phyloP scores from a whole-genome alignment of 2,888 invertebrate genomes.

The Drosophila atripex region DNA sequence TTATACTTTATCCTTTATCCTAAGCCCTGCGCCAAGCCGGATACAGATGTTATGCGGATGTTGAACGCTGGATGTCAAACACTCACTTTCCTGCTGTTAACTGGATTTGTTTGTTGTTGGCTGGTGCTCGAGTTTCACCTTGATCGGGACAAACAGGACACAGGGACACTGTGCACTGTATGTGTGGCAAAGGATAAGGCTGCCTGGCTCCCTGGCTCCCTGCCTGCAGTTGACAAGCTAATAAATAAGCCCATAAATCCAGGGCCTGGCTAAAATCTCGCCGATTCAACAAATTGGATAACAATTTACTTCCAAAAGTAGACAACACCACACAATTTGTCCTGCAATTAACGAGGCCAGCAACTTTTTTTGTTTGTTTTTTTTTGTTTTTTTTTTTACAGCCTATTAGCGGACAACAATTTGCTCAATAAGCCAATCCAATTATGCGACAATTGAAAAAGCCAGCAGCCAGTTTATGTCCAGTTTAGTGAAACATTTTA shows the following conservation, averaged over 20 bases:
- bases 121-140: slow-evolving; percentile 1
- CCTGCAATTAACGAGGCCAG: slow-evolving; percentile 8
- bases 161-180: neutral
- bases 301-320: neutral
- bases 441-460: slow-evolving; percentile 7
- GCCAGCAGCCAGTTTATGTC: slow-evolving; percentile 1
- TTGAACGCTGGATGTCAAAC: slow-evolving; percentile 10
- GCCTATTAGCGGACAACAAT: slow-evolving; percentile 28
- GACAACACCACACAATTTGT: slow-evolving; percentile 3
- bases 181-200: neutral
- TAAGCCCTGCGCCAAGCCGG: neutral
- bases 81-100: slow-evolving; percentile 11
- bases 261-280: neutral
- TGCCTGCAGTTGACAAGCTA: neutral
- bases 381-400: slow-evolving; percentile 8
- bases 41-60: slow-evolving; percentile 19
- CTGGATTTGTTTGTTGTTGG: slow-evolving; percentile 16
- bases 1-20: neutral
- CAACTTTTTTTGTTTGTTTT: neutral
- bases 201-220: too few species aligned
- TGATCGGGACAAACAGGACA: slow-evolving; percentile 1
- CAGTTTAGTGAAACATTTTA: slow-evolving; percentile 9
- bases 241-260: slow-evolving; percentile 2
- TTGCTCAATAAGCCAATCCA: slow-evolving; percentile 18
- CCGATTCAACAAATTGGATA: slow-evolving; percentile 4